Conservation (phyloP, 53 echinoderm and acorn worm genomes). For the Antedon mediterranea region DNA sequence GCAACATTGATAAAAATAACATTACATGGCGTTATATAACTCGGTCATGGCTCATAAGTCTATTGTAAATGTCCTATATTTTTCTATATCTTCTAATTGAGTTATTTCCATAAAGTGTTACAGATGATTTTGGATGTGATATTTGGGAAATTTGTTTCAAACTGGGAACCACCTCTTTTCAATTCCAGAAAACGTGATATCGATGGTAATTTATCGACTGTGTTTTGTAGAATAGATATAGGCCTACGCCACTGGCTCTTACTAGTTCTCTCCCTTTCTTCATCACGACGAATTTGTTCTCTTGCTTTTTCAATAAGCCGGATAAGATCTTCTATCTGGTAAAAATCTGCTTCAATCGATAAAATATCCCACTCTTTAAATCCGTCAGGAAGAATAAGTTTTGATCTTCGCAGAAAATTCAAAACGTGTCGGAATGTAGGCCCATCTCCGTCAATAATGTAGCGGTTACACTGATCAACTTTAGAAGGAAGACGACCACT, state of each 20-base stretch:
- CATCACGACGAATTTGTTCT: constrained; percentile 38
- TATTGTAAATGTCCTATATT: constrained; percentile 42
- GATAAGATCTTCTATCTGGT: constrained; percentile 73
- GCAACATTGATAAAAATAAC: too few relatives aligned
- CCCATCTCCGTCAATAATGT: constrained; percentile 84
- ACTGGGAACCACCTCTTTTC: constrained; percentile 26
- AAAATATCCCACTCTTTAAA: constrained; percentile 80
- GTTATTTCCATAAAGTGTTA: constrained; percentile 64
- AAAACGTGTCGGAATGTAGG: constrained; percentile 64
- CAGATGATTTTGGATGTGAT: constrained; percentile 50
- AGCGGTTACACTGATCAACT: constrained; percentile 47
- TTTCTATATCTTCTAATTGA: constrained; percentile 32
- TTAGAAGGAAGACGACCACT: constrained; percentile 72
- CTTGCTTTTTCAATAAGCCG: constrained; percentile 31
- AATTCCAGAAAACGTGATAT: neutral
- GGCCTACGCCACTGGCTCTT: too few relatives aligned
- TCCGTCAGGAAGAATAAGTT: constrained; percentile 60
- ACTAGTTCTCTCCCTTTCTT: constrained; percentile 60
- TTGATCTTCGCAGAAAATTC: constrained; percentile 77
- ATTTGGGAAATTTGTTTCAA: constrained; percentile 63
- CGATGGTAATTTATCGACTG: too few relatives aligned
- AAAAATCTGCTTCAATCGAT: constrained; percentile 74
- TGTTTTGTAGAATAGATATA: too few relatives aligned
- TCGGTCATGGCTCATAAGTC: constrained; percentile 22
- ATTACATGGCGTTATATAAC: too few relatives aligned